Base-by-base conservation (phyloP, 2,113 vertebrate species). In the Microcebus griseorufus region DNA sequence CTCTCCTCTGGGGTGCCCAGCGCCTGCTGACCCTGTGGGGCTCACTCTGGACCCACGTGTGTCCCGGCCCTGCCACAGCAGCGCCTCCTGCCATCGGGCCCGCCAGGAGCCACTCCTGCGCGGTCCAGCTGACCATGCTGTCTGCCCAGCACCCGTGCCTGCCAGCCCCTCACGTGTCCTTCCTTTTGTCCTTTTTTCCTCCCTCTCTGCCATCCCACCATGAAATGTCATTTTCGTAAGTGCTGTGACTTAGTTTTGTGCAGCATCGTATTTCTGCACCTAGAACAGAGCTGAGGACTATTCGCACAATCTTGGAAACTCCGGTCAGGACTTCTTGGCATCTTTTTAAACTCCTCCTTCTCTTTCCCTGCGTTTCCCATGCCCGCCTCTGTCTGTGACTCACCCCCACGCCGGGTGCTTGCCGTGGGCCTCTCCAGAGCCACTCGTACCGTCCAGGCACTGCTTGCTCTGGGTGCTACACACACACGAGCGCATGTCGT, bases 241-340 rank as follows among this genome's bases (percentile, higher is more conserved):
- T 65, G 9, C 2, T 39, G 9, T 29, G 17, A 58, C 64, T 45
- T 79, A 12, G 29, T 94, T 88, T 85, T n/a, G 20, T 60, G 81
- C 58, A 4, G 1, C 23, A 13, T 22, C 69, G 13, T 73, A 53
- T 87, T 78, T 48, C 69, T 6, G 67, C 65, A 67, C 69, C 42
- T n/a, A 70, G n/a, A 76, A 42, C 17, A 70, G 39, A 86, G 42
- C 3, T 23, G 84, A 67, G 73, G 51, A 9, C 51, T 55, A 18
- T 51, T 34, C 84, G 42, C 55, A 69, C 34, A 48, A 58, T 93
- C 87, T 64, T 73, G 42, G 70, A 84, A 90, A 84, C 34, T 72
- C 18, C 5, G 7, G n/a, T 39, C 78, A 62, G 34, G 83, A 78
- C 81, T 94, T 88, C 58, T 62, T 86, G 67, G 88, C 79, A 53